Conservation (phyloP, 2,113 vertebrate species). For the Brienomyrus brachyistius region DNA sequence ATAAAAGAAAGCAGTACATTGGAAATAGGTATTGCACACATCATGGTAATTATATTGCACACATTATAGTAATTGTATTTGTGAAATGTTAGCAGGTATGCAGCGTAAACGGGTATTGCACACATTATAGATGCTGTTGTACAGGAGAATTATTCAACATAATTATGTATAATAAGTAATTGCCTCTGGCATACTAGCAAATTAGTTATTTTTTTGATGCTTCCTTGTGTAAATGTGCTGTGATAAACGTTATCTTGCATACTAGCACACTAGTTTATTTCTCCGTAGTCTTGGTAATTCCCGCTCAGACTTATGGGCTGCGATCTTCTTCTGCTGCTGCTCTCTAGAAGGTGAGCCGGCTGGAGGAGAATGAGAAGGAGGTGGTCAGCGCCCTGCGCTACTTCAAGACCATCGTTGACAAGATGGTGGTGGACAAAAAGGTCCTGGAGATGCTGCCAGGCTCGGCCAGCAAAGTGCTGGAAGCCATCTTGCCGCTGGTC, state of each 20-base stretch:
- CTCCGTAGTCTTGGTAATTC: neutral
- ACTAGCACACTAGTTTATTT: neutral
- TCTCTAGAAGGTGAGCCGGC: slow-evolving; percentile 77
- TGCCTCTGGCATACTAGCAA: neutral
- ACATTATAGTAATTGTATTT: neutral
- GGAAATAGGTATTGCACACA: neutral
- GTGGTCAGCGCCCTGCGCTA: slow-evolving; percentile 93
- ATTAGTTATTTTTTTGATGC: neutral
- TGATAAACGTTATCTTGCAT: neutral
- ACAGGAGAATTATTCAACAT: neutral
- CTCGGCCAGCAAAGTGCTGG: slow-evolving; percentile 91
- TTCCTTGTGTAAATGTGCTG: neutral
- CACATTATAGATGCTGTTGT: neutral
- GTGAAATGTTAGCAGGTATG: neutral
- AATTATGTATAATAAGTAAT: neutral
- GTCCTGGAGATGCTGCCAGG: slow-evolving; percentile 95
- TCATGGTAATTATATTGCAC: neutral
- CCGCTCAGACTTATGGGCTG: neutral
- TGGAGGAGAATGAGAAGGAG: slow-evolving; percentile 95
- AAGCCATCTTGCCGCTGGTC: slow-evolving; percentile 89
- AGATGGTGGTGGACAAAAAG: slow-evolving; percentile 93
- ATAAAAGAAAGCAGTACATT: neutral
- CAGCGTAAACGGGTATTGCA: neutral
- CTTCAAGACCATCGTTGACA: slow-evolving; percentile 98
- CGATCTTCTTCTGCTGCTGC: neutral